A percentile compares a stretch with the other conserved stretches of the same genome.
These are phyloP conservation scores for Regulus satrapa DNA, from an alignment of 2,113 vertebrate species.

Conservation along the genomic window DNA sequence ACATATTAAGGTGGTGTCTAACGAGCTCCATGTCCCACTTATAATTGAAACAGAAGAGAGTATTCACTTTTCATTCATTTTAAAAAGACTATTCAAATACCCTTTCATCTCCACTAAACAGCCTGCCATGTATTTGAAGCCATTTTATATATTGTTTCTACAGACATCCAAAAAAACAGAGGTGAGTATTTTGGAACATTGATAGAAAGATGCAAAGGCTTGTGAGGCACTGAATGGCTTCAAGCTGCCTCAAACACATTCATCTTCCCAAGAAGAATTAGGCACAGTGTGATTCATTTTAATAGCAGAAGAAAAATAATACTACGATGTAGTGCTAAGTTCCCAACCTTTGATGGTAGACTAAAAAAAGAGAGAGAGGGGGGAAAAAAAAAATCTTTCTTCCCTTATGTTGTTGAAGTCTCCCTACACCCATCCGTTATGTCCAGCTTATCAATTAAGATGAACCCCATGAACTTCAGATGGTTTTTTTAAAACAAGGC, in stretches of 20 bases:
- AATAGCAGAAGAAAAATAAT: slow-evolving; percentile 76
- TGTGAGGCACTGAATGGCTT: slow-evolving; percentile 66
- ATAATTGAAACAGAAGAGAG: slow-evolving; percentile 71
- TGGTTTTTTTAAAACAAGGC: slow-evolving; percentile 66
- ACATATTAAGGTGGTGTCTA: slow-evolving; percentile 60
- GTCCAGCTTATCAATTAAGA: slow-evolving; percentile 75
- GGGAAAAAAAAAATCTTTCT: slow-evolving; percentile 44
- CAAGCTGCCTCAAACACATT: slow-evolving; percentile 72
- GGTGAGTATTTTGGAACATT: slow-evolving; percentile 69
- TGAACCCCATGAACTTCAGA: slow-evolving; percentile 69
- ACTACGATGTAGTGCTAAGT: slow-evolving; percentile 69
- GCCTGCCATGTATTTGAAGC: slow-evolving; percentile 74
- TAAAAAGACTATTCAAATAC: slow-evolving; percentile 73
- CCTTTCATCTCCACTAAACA: slow-evolving; percentile 75
- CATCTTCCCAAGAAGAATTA: slow-evolving; percentile 75
- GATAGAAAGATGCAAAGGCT: slow-evolving; percentile 73
- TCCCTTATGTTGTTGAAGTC: slow-evolving; percentile 67
- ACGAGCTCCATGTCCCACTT: slow-evolving; percentile 68
- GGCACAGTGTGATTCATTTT: slow-evolving; percentile 77
- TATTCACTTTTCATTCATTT: slow-evolving; percentile 73
- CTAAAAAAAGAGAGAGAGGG: slow-evolving; percentile 21
- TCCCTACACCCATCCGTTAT: slow-evolving; percentile 73
- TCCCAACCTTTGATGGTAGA: slow-evolving; percentile 70
- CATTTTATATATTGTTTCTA: slow-evolving; percentile 74
- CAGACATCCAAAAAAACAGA: slow-evolving; percentile 70